Conservation (phyloP, 2,888 invertebrate genomes). For the Acleris holmiana region DNA sequence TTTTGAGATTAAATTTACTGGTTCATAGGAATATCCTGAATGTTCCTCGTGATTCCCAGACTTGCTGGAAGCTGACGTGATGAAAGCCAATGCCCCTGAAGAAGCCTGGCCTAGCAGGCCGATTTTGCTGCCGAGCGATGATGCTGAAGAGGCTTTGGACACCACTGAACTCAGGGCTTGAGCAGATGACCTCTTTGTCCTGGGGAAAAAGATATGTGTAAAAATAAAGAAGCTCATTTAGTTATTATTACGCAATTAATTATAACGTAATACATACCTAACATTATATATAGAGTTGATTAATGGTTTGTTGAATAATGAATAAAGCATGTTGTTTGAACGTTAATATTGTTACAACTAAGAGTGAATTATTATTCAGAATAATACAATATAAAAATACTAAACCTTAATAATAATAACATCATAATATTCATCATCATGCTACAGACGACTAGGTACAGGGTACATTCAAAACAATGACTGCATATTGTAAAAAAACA, state of each 20-base stretch:
- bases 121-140: constrained; percentile 76
- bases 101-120: constrained; percentile 83
- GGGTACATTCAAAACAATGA: no score
- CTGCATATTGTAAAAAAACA: no score
- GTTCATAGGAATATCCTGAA: constrained; percentile 75
- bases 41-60: constrained; percentile 64
- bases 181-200: constrained; percentile 78
- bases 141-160: constrained; percentile 73
- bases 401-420: no score
- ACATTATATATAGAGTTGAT: no score
- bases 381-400: no score
- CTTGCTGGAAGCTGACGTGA: constrained; percentile 79
- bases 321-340: no score
- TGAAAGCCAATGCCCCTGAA: constrained; percentile 73
- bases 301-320: no score
- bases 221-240: not conserved
- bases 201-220: constrained; percentile 41
- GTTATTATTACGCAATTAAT: not conserved
- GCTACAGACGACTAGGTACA: no score
- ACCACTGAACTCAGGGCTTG: constrained; percentile 73
- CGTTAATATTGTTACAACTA: no score
- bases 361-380: no score
- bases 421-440: no score
- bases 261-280: no score
- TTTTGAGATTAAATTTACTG: constrained; percentile 49